phyloP scores from a whole-genome alignment of 2,797 vertebrate species.

The Neosalanx taihuensis region DNA sequence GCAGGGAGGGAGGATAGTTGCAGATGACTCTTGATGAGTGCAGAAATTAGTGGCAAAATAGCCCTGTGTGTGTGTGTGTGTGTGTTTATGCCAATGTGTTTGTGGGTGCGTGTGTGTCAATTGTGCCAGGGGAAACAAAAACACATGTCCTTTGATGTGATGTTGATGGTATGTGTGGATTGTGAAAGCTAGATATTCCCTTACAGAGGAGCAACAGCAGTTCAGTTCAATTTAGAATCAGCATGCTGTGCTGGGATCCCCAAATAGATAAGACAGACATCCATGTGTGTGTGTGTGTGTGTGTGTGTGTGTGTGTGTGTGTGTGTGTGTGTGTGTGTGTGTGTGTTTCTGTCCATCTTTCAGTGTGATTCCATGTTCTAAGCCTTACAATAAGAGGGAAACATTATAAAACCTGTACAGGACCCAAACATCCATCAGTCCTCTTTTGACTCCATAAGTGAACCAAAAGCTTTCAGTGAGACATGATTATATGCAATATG shows the following conservation, averaged over 20 bases:
- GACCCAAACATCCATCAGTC: slow-evolving; percentile 16
- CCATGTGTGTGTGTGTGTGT: slow-evolving; percentile 7
- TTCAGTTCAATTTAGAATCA: background rate
- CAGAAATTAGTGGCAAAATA: no score
- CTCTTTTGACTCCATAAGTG: slow-evolving; percentile 26
- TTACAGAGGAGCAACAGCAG: no score
- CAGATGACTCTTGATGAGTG: slow-evolving; percentile 16
- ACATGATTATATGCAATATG: slow-evolving; percentile 40
- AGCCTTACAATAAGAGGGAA: no score
- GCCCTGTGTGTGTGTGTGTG: slow-evolving; percentile 8
- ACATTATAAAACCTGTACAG: slow-evolving; percentile 26
- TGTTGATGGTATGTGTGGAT: no score
- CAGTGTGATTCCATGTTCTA: background rate
- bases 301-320: slow-evolving; percentile 5
- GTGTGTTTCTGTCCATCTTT: slow-evolving; percentile 1
- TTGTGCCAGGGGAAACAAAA: background rate
- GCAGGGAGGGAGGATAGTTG: background rate
- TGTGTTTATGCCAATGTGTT: background rate
- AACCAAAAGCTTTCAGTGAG: slow-evolving; percentile 23
- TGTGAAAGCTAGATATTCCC: no score
- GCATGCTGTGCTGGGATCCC: background rate
- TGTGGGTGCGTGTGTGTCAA: background rate
- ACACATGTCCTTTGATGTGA: no score
- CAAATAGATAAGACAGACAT: slow-evolving; percentile 17
- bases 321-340: background rate